Base-by-base conservation (phyloP, 2,797 vertebrate genomes). In the Pelobates cultripes region DNA sequence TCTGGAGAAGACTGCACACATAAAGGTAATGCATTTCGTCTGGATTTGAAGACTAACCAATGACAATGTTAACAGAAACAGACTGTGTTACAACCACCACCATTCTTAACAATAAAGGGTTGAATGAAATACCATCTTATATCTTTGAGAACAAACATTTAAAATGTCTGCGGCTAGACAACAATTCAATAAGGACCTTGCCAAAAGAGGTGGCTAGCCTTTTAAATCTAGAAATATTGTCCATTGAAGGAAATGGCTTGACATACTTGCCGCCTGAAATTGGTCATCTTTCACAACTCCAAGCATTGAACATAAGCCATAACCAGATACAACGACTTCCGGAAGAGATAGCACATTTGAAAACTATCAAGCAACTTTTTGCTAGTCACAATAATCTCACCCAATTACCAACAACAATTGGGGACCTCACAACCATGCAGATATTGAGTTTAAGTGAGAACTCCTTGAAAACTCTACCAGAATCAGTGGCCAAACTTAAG, bases 201-300 rank as follows among this genome's bases (percentile, higher is more conserved):
- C 82, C 86, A 78, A 84, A 13, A 79, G 85, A 88, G 63, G 44
- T 82, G 73, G 4, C 42, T 51, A 75, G 78, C 75, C 40, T 92
- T 66, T 51, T 47, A 61, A 81, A 87, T 61, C 84, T 92, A 84
- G 88, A 93, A 85, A 78, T 88, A 74, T 69, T 92, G 17, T 89
- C 86, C 40, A 77, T 92, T 57, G 85, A 89, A 86, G 86, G 83
- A 87, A 94, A 90, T 9, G 78, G 12, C 2, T 83, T 90, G 78
- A 84, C 42, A 10, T 81, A 84, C n/a, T 80, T 93, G 80, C 90
- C 89, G 72, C 15, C 73, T 81, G 86, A 90, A 86, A 88, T 92
- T 83, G 55, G 82, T 2, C 86, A 86, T 41, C 79, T 92, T 85
- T 53, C 44, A 71, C 87, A 90, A 69, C 76, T 92, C 72, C 86